phyloP scores from a whole-genome alignment of 2,113 vertebrate species.

The Microtus pennsylvanicus region DNA sequence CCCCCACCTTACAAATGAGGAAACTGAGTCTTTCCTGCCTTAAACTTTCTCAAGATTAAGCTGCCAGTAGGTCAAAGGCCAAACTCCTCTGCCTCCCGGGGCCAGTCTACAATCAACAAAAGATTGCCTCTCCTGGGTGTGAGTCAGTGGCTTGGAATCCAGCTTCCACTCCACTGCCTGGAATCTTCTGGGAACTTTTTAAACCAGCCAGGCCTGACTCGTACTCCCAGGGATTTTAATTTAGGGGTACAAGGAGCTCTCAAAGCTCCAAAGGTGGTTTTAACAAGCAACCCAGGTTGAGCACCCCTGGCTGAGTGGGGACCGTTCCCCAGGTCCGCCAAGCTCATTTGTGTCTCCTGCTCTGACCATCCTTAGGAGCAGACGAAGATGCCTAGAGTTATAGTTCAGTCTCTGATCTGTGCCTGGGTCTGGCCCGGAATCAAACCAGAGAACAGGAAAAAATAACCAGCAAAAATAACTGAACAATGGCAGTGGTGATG shows the following conservation, averaged over 20 bases:
- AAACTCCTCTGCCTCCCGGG: not conserved
- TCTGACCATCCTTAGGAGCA: not conserved
- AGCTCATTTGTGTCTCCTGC: not conserved
- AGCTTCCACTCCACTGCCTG: not conserved
- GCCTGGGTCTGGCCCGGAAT: not conserved
- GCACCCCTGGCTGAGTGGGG: not conserved
- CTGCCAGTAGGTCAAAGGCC: not conserved
- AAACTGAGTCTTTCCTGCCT: not conserved
- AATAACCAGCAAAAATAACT: not conserved
- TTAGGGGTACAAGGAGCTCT: not conserved
- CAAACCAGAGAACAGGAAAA: not conserved
- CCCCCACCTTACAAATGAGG: not conserved
- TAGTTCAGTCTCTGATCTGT: not conserved
- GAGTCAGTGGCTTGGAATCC: not conserved
- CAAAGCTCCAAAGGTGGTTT: not conserved
- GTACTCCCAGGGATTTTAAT: not conserved
- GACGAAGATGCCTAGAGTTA: not conserved
- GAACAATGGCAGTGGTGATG: too few species aligned
- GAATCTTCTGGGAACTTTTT: slow-evolving; percentile 3
- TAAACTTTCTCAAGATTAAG: not conserved
- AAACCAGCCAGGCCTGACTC: not conserved
- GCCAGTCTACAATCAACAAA: not conserved
- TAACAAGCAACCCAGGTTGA: not conserved
- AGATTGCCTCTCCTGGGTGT: not conserved
- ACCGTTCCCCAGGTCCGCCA: not conserved